Evolutionary conservation across 2,888 invertebrate genomes (phyloP).

Genomic region (Platycnemis pennipes): DNA sequence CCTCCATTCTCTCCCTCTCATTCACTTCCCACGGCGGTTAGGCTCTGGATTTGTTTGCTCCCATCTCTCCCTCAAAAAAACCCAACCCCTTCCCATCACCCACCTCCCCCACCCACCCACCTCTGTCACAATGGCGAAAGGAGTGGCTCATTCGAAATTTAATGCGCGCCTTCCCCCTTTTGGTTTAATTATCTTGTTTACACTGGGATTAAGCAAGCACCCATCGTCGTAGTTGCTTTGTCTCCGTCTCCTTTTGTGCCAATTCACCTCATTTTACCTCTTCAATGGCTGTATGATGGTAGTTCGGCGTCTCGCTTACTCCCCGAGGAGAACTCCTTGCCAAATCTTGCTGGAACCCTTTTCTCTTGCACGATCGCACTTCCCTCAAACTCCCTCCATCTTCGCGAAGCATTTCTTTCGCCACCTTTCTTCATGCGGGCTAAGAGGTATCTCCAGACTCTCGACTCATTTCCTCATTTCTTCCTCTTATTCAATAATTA

Average conservation of each 20-base stretch:
- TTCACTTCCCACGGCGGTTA: neutral
- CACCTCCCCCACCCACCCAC: neutral
- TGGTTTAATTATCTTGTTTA: slow-evolving; percentile 39
- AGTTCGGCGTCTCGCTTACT: neutral
- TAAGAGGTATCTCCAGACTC: no score
- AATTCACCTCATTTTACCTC: neutral
- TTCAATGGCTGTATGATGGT: neutral
- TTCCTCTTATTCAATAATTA: no score
- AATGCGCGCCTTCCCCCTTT: slow-evolving; percentile 1
- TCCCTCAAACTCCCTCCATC: neutral
- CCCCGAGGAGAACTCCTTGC: neutral
- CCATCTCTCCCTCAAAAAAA: neutral
- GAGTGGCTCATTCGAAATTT: neutral
- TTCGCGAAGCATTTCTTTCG: no score
- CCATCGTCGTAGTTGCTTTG: neutral
- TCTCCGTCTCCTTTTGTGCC: neutral
- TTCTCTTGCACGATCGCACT: neutral
- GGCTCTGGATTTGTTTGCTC: neutral
- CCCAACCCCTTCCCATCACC: neutral
- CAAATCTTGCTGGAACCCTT: neutral
- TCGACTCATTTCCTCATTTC: no score
- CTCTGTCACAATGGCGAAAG: neutral
- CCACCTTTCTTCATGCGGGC: no score
- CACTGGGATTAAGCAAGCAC: slow-evolving; percentile 28
- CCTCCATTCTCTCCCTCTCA: neutral